Conservation (phyloP, 2,797 vertebrate genomes). For the Sebastes ruberrimus region DNA sequence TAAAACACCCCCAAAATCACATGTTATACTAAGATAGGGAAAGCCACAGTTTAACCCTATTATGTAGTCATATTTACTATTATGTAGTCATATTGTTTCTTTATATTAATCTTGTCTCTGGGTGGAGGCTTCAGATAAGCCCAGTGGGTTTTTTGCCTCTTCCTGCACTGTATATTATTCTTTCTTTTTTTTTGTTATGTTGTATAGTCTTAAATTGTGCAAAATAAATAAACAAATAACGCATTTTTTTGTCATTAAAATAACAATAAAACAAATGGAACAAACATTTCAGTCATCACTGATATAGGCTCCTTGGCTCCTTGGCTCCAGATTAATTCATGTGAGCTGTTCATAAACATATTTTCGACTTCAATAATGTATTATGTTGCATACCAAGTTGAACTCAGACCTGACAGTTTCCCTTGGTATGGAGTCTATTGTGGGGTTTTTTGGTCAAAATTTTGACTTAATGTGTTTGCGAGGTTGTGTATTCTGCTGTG, state of each 20-base stretch:
- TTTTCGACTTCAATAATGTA: neutral
- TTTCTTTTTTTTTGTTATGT: accelerated
- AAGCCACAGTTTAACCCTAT: neutral
- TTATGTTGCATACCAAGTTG: neutral
- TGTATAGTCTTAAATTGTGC: no score
- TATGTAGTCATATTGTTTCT: no score
- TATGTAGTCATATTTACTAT: no score
- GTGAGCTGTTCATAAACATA: neutral
- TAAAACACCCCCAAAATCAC: neutral
- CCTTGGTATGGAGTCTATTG: neutral
- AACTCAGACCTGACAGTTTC: neutral
- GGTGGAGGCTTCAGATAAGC: no score
- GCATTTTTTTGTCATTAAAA: neutral
- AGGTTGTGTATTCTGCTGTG: neutral
- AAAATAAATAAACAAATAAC: no score
- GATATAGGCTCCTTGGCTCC: no score
- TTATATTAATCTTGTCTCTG: no score
- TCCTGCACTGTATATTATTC: no score
- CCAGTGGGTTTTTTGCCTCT: no score
- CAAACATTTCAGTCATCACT: neutral
- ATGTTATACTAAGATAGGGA: neutral
- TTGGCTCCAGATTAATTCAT: neutral
- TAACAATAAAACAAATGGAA: neutral
- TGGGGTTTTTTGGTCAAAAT: no score
- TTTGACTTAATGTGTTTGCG: accelerated